These are phyloP conservation scores for Coregonus ussuriensis DNA, from an alignment of 2,797 vertebrate genomes.

Conservation along the genomic window DNA sequence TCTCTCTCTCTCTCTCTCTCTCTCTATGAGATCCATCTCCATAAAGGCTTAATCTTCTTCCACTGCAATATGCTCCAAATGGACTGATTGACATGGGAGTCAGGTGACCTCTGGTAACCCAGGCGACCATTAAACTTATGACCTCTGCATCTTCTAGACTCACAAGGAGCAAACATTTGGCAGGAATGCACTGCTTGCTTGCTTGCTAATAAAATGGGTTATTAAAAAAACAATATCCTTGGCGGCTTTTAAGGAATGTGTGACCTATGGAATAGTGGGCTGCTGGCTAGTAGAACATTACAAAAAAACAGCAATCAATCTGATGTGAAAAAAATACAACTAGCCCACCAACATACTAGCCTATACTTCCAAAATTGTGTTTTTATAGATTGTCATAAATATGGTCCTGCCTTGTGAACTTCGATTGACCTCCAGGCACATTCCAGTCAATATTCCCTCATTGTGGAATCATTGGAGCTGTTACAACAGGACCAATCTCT, in stretches of 20 bases:
- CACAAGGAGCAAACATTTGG: neutral
- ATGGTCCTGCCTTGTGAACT: constrained; percentile 62
- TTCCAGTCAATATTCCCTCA: constrained; percentile 60
- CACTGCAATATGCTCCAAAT: constrained; percentile 28
- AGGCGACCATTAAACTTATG: constrained; percentile 55
- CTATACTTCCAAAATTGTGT: constrained; percentile 36
- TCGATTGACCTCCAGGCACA: constrained; percentile 61
- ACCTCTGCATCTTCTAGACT: neutral
- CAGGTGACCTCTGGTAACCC: constrained; percentile 57
- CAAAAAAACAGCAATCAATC: constrained; percentile 46
- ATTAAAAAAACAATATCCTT: neutral
- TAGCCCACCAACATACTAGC: constrained; percentile 16
- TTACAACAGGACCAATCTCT: constrained; percentile 65
- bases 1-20: no score
- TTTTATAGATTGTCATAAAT: constrained; percentile 68
- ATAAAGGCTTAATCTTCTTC: no score
- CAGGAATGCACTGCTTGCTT: neutral
- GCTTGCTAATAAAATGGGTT: neutral
- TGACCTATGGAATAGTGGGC: neutral
- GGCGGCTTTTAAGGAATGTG: neutral
- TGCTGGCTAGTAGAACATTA: constrained; percentile 12
- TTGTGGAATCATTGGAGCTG: constrained; percentile 52
- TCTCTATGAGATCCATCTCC: no score
- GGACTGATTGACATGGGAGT: constrained; percentile 61
- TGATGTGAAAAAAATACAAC: constrained; percentile 32